Evolutionary conservation across 2,888 invertebrate species (phyloP).

Genomic region (Clusia tigrina): DNA sequence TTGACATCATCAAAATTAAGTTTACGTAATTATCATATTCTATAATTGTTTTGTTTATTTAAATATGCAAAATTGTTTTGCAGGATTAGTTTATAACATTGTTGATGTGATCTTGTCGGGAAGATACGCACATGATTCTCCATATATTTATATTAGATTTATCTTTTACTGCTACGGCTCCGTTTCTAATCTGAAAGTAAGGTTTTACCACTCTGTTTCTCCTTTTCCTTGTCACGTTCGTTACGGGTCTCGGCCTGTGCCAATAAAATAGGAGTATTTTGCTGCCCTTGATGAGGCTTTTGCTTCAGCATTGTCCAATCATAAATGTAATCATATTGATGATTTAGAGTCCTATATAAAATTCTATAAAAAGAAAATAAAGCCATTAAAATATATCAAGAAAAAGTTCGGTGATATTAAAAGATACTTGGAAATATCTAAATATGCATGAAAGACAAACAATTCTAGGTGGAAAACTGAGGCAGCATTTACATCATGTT

Average conservation of each 20-base stretch:
- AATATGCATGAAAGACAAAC: too few relatives aligned
- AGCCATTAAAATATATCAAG: not conserved
- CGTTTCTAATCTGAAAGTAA: slow-evolving; percentile 42
- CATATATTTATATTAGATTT: not conserved
- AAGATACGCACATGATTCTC: not conserved
- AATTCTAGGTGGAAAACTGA: too few relatives aligned
- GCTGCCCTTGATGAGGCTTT: slow-evolving; percentile 65
- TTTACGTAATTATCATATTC: slow-evolving; percentile 1
- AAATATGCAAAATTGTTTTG: slow-evolving; percentile 2
- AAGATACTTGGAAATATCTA: not conserved
- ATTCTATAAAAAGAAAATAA: slow-evolving; percentile 70
- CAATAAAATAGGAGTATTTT: slow-evolving; percentile 39
- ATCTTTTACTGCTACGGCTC: not conserved
- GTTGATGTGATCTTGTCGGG: slow-evolving; percentile 23
- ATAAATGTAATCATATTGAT: slow-evolving; percentile 96
- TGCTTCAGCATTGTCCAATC: slow-evolving; percentile 99
- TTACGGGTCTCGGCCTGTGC: slow-evolving; percentile 36
- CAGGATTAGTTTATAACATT: not conserved
- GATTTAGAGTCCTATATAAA: slow-evolving; percentile 96
- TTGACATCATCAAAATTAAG: slow-evolving; percentile 3
- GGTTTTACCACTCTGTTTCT: slow-evolving; percentile 38
- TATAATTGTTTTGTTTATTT: not conserved
- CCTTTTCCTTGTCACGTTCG: slow-evolving; percentile 40
- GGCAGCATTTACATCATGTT: too few relatives aligned
- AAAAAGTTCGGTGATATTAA: too few relatives aligned